Evolutionary conservation across 2,113 vertebrate species (phyloP).

Genomic region (Actinemys pallida): DNA sequence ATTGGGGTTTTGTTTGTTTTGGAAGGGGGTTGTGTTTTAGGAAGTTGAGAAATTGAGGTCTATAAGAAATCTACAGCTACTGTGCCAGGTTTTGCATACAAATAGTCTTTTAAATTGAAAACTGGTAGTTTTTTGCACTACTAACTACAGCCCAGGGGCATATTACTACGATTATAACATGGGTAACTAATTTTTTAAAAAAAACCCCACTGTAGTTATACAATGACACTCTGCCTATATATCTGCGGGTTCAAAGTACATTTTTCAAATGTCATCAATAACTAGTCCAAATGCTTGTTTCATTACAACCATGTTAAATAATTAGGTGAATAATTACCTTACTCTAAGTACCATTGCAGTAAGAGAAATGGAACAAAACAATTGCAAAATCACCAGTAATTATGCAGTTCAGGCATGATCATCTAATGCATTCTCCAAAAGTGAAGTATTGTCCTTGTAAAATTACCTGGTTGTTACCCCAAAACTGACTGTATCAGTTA

Average conservation of each 20-base stretch:
- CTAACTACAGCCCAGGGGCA: not conserved
- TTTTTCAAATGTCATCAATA: slow-evolving; percentile 14
- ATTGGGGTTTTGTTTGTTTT: not conserved
- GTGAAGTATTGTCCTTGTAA: not conserved
- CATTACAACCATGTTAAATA: slow-evolving; percentile 1
- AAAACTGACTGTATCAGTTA: not conserved
- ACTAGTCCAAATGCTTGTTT: slow-evolving; percentile 4
- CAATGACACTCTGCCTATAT: not conserved
- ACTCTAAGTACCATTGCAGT: slow-evolving; percentile 14
- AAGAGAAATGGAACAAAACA: slow-evolving; percentile 48
- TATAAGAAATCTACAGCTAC: not conserved
- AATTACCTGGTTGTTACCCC: not conserved
- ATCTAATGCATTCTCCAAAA: slow-evolving; percentile 29
- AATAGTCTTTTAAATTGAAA: not conserved
- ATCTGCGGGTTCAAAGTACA: accelerated
- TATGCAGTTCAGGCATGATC: not conserved
- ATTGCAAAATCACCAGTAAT: slow-evolving; percentile 61
- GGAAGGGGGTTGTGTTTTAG: not conserved
- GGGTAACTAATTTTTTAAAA: not conserved
- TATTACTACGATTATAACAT: not conserved
- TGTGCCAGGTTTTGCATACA: not conserved
- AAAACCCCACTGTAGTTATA: not conserved
- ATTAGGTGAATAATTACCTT: slow-evolving; percentile 52
- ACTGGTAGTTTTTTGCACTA: not conserved
- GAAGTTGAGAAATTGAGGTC: not conserved